A percentile compares a stretch with the other conserved stretches of the same genome.
Conservation (phyloP, 2,888 invertebrate species). For the Ormia ochracea region DNA sequence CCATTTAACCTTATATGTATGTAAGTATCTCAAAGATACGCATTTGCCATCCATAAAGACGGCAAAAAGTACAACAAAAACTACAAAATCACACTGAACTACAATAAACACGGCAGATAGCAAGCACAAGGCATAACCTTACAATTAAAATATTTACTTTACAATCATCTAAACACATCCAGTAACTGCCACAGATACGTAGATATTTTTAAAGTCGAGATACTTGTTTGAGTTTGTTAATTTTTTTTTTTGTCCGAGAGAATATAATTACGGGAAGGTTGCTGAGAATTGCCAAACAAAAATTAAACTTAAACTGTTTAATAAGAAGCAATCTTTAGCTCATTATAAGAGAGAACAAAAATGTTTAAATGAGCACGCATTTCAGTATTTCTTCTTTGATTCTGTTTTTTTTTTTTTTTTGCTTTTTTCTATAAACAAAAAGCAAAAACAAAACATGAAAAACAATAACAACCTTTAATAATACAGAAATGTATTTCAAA, state of each 20-base stretch:
- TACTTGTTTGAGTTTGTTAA: constrained; percentile 21
- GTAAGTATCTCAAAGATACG: constrained; percentile 61
- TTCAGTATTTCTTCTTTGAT: not conserved
- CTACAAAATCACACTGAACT: constrained; percentile 25
- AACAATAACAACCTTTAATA: constrained; percentile 4
- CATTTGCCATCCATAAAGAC: constrained; percentile 48
- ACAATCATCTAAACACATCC: not conserved
- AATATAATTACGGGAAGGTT: constrained; percentile 36
- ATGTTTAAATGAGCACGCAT: not conserved
- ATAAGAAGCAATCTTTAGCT: not conserved
- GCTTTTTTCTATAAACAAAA: not conserved
- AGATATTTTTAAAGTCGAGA: constrained; percentile 9
- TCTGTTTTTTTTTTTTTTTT: not conserved
- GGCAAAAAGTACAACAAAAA: constrained; percentile 24
- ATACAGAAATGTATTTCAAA: constrained; percentile 39
- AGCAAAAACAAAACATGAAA: constrained; percentile 34
- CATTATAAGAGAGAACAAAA: constrained; percentile 3
- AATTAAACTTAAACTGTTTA: constrained; percentile 6
- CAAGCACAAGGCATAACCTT: constrained; percentile 44
- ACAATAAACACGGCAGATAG: constrained; percentile 50
- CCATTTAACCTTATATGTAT: constrained; percentile 62
- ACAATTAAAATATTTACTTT: constrained; percentile 30
- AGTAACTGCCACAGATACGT: not conserved
- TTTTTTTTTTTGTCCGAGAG: constrained; percentile 19
- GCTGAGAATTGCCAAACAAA: not conserved